Evolutionary conservation across 1,140 invertebrate genomes (phyloP), one percentile per base, ranked within the genome.

Genomic region (Penaeus japonicus): DNA sequence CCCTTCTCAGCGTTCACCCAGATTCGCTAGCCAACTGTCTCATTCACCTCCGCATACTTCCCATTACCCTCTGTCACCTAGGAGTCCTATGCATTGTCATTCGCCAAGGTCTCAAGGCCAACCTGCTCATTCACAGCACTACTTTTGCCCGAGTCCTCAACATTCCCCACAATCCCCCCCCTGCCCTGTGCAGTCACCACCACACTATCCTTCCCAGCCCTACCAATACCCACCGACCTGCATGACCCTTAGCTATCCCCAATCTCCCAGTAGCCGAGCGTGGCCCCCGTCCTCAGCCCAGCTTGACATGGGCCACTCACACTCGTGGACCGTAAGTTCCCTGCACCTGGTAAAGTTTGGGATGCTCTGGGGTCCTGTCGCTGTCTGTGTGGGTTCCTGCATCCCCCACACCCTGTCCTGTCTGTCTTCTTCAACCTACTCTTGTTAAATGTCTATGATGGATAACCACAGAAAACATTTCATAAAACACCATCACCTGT

Each of bases 291-390:
- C 78, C 79, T 62, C 86, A 82, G 65, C 87, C 81, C 87, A 88
- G 87, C 87, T 84, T 75, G 87, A 88, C 65, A 88, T 81, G 80
- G 80, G 81, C 54, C 81, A 65, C 54, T 82, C 81, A 70, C 83
- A 47, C 87, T 83, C 87, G 77, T 88, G 87, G 87, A 88, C 87
- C 62, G 87, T 88, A 88, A 88, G 87, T 88, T 88, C 87, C 70
- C 87, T 83, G 87, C 87, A 84, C 87, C 53, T 39, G 65, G 82
- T 73, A 22, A 88, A 79, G 59, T 65, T 83, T 88, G 80, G 87
- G 87, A 59, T 54, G 70, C 65, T 84, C 39, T 83, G 62, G 87
- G 87, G 55, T 88, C 80, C 80, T 88, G 80, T 82, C 73, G 80
- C 87, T 88, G 70, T 88, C 62, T 47, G 87, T 88, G 87, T 88